Percentiles rank a stretch among this genome's conserved stretches.
Evolutionary conservation across 2,797 vertebrate genomes (phyloP).

Genomic region (Cirrhinus mrigala): DNA sequence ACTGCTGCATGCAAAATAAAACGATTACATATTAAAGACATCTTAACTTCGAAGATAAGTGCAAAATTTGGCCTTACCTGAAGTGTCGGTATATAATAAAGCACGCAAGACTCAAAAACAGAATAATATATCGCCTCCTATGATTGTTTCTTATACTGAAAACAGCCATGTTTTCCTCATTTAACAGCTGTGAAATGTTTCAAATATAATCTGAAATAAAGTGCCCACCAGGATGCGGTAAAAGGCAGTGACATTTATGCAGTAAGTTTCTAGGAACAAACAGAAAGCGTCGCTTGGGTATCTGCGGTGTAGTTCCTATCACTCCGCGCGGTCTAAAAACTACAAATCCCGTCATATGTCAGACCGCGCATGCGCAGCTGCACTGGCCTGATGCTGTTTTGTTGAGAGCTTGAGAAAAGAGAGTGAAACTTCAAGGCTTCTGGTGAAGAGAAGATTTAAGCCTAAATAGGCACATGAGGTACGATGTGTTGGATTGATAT

Average conservation of each 20-base stretch:
- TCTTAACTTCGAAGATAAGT: background rate
- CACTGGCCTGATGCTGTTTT: slow-evolving; percentile 48
- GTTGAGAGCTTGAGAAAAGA: slow-evolving; percentile 43
- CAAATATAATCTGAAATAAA: slow-evolving; percentile 15
- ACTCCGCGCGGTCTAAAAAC: slow-evolving; percentile 7
- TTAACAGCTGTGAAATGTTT: slow-evolving; percentile 36
- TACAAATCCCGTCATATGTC: slow-evolving; percentile 28
- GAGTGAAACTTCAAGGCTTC: slow-evolving; percentile 27
- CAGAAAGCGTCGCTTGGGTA: slow-evolving; percentile 33
- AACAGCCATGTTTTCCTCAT: slow-evolving; percentile 70
- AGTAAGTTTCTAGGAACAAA: slow-evolving; percentile 20
- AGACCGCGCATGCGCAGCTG: slow-evolving; percentile 36
- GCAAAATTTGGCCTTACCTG: slow-evolving; percentile 67
- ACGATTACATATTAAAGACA: background rate
- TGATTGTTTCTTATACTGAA: slow-evolving; percentile 73
- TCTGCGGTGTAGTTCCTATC: slow-evolving; percentile 7
- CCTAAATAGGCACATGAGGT: slow-evolving; percentile 55
- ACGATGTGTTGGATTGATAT: background rate
- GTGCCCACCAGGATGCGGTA: background rate
- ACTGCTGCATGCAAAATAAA: background rate
- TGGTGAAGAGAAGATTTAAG: slow-evolving; percentile 23
- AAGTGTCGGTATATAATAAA: slow-evolving; percentile 75
- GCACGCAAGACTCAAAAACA: slow-evolving; percentile 73
- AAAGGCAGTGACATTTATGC: slow-evolving; percentile 22
- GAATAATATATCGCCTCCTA: slow-evolving; percentile 72